phyloP scores from a whole-genome alignment of 2,888 invertebrate species.

The Aleiodes testaceus region DNA sequence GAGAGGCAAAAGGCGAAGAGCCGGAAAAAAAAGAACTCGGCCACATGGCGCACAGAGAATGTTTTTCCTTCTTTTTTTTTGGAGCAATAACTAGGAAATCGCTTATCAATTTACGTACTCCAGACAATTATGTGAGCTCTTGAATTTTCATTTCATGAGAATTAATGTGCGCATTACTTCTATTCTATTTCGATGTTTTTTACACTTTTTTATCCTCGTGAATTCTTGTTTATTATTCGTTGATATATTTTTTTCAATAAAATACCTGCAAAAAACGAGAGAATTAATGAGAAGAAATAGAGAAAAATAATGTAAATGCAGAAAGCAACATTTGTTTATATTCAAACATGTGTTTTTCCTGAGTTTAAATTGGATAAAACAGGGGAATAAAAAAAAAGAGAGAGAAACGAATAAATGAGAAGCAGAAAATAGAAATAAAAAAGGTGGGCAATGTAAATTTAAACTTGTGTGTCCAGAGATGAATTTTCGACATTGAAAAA shows the following conservation, averaged over 20 bases:
- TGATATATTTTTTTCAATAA: not conserved
- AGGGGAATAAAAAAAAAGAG: not conserved
- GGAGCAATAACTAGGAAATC: no score
- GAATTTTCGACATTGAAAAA: not conserved
- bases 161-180: conserved; percentile 11
- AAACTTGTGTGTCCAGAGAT: not conserved
- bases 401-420: not conserved
- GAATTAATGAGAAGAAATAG: not conserved
- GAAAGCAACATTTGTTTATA: not conserved
- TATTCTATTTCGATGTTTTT: not conserved
- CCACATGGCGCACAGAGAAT: conserved; percentile 24
- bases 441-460: conserved; percentile 1
- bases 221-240: conserved; percentile 1
- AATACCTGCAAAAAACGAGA: not conserved
- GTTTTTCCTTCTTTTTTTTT: not conserved
- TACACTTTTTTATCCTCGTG: not conserved
- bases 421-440: not conserved
- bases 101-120: no score
- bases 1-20: conserved; percentile 5
- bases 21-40: conserved; percentile 30
- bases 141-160: no score
- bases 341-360: no score
- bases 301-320: not conserved
- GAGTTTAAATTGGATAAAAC: no score
- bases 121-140: no score